Evolutionary conservation across 2,888 invertebrate species (phyloP).

Genomic region (Polydrusus tereticollis): DNA sequence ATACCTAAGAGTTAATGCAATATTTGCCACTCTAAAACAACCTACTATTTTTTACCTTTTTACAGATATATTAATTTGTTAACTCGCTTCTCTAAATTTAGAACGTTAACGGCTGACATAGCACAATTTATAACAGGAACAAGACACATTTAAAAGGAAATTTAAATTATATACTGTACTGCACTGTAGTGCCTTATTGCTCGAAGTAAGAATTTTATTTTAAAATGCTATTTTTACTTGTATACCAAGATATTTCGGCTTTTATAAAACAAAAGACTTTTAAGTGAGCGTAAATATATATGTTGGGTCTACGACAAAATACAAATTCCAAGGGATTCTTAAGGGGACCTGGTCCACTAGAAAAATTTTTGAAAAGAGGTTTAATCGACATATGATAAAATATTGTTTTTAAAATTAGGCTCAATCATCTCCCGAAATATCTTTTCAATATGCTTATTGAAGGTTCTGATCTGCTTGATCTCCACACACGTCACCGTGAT

Average conservation of each 20-base stretch:
- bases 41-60: not conserved
- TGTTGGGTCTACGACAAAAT: too few species aligned
- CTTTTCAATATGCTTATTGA: too few species aligned
- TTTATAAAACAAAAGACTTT: not conserved
- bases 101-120: constrained; percentile 4
- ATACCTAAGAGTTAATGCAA: too few species aligned
- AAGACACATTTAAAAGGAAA: not conserved
- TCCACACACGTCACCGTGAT: too few species aligned
- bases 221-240: not conserved
- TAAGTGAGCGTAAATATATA: too few species aligned
- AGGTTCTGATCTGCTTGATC: too few species aligned
- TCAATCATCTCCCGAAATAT: too few species aligned
- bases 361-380: too few species aligned
- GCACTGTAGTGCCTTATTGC: not conserved
- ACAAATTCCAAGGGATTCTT: too few species aligned
- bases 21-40: not conserved
- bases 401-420: too few species aligned
- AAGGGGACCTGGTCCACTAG: too few species aligned
- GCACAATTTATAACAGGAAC: constrained; percentile 9
- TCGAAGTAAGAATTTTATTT: not conserved
- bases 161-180: constrained; percentile 3
- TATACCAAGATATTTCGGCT: not conserved
- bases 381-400: too few species aligned
- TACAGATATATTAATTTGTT: not conserved
- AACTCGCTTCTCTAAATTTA: not conserved